Conservation (phyloP, 2,888 invertebrate genomes). For the Tolmerus cingulatus region DNA sequence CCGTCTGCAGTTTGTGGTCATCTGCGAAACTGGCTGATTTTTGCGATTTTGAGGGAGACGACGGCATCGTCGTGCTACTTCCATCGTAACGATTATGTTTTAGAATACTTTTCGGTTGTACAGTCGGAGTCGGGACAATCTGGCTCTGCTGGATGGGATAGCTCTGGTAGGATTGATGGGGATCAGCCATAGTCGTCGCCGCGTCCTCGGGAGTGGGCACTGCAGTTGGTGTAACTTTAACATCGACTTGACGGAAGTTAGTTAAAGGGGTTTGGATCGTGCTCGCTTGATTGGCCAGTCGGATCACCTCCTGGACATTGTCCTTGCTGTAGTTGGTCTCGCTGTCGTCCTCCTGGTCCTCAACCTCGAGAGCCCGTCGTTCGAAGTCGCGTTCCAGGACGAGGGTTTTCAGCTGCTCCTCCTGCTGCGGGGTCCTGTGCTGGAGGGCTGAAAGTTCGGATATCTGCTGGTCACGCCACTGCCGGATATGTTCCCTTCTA, state of each 20-base stretch:
- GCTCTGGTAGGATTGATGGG: slow-evolving; percentile 52
- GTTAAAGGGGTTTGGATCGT: slow-evolving; percentile 64
- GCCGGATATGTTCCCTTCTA: slow-evolving; percentile 76
- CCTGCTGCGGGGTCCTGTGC: slow-evolving; percentile 79
- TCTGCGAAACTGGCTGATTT: slow-evolving; percentile 63
- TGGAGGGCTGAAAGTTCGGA: slow-evolving; percentile 76
- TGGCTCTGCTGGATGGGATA: slow-evolving; percentile 52
- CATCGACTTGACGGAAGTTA: slow-evolving; percentile 61
- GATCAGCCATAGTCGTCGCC: slow-evolving; percentile 48
- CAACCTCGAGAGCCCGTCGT: slow-evolving; percentile 82
- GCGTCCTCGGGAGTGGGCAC: slow-evolving; percentile 55
- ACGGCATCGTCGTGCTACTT: slow-evolving; percentile 54
- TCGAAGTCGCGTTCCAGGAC: slow-evolving; percentile 95
- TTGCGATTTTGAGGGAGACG: slow-evolving; percentile 62
- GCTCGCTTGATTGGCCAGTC: slow-evolving; percentile 63
- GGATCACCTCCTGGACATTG: slow-evolving; percentile 66
- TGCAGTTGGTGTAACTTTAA: slow-evolving; percentile 57
- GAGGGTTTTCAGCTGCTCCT: slow-evolving; percentile 86
- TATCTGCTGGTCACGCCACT: slow-evolving; percentile 88
- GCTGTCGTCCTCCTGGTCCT: slow-evolving; percentile 75
- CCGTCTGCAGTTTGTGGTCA: slow-evolving; percentile 58
- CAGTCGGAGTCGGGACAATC: slow-evolving; percentile 46
- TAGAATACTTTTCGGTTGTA: slow-evolving; percentile 63
- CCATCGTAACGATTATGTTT: slow-evolving; percentile 60
- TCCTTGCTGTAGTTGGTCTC: slow-evolving; percentile 61